phyloP scores from a whole-genome alignment of 1,140 invertebrate genomes.

The Zaprionus africanus region DNA sequence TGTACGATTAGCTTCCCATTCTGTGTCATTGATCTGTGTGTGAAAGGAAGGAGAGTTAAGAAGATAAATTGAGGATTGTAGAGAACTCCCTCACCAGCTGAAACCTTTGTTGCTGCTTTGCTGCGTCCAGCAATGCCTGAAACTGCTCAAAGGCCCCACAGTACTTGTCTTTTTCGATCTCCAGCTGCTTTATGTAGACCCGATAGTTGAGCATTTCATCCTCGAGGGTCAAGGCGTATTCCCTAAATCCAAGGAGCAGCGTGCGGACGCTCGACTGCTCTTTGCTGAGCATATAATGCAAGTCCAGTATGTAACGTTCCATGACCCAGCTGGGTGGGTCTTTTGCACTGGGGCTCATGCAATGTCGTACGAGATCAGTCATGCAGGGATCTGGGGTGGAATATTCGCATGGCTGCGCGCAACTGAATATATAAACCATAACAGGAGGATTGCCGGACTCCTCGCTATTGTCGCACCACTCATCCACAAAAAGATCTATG shows the following conservation, averaged over 20 bases:
- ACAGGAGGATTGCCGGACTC: constrained; percentile 52
- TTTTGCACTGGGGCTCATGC: background rate
- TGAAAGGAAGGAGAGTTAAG: background rate
- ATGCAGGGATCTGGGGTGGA: constrained; percentile 6
- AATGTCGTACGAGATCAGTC: constrained; percentile 26
- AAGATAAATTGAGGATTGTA: background rate
- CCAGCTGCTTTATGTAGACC: constrained; percentile 7
- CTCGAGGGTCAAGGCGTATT: constrained; percentile 58
- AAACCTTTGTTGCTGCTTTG: constrained; percentile 19
- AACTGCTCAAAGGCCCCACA: constrained; percentile 45
- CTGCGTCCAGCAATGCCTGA: background rate
- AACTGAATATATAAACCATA: constrained; percentile 62
- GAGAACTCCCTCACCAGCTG: constrained; percentile 30
- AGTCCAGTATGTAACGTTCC: constrained; percentile 30
- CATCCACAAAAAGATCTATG: constrained; percentile 61
- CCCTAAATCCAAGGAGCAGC: constrained; percentile 49
- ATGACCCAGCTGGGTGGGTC: constrained; percentile 27
- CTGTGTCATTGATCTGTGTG: constrained; percentile 26
- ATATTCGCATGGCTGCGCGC: constrained; percentile 8
- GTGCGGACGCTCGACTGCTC: constrained; percentile 44
- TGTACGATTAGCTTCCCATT: constrained; percentile 31
- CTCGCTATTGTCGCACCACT: constrained; percentile 61
- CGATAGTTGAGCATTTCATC: constrained; percentile 43
- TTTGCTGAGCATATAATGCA: constrained; percentile 54
- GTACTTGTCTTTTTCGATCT: constrained; percentile 17